These are phyloP conservation scores for Musca vetustissima DNA, from an alignment of 1,140 invertebrate species.

Conservation along the genomic window DNA sequence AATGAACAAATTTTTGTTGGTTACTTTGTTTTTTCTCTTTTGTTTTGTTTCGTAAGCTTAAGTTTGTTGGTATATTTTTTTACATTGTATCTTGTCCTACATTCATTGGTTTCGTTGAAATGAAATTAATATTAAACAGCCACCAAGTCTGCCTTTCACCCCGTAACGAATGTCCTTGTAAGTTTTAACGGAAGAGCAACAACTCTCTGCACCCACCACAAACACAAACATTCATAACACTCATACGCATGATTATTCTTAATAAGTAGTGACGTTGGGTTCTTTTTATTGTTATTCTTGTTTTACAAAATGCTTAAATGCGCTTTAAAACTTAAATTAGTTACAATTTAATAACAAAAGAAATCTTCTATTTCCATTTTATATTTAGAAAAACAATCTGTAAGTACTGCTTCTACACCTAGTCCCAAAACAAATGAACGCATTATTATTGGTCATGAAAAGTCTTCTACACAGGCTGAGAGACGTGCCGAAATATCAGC, in stretches of 20 bases:
- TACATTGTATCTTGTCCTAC: slow-evolving; percentile 9
- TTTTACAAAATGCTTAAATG: not conserved
- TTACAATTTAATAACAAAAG: too few relatives aligned
- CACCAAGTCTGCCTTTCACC: too few relatives aligned
- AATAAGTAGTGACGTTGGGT: not conserved
- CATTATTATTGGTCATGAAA: slow-evolving; percentile 81
- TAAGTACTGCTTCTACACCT: slow-evolving; percentile 36
- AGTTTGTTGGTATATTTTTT: slow-evolving; percentile 4
- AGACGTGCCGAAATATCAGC: slow-evolving; percentile 65
- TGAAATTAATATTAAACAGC: too few relatives aligned
- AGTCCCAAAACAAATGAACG: slow-evolving; percentile 62
- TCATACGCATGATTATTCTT: slow-evolving; percentile 23
- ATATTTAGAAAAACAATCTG: slow-evolving; percentile 44
- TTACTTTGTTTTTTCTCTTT: not conserved
- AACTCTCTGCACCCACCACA: not conserved
- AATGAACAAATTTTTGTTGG: not conserved
- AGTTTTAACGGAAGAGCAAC: too few relatives aligned
- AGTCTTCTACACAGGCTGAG: slow-evolving; percentile 54
- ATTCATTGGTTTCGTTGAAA: not conserved
- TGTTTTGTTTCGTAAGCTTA: not conserved
- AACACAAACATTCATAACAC: slow-evolving; percentile 27
- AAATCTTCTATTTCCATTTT: not conserved
- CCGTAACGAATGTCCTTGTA: too few relatives aligned
- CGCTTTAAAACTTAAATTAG: not conserved
- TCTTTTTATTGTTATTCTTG: not conserved